Conservation (phyloP, 2,113 vertebrate genomes). For the Coreoperca whiteheadi region DNA sequence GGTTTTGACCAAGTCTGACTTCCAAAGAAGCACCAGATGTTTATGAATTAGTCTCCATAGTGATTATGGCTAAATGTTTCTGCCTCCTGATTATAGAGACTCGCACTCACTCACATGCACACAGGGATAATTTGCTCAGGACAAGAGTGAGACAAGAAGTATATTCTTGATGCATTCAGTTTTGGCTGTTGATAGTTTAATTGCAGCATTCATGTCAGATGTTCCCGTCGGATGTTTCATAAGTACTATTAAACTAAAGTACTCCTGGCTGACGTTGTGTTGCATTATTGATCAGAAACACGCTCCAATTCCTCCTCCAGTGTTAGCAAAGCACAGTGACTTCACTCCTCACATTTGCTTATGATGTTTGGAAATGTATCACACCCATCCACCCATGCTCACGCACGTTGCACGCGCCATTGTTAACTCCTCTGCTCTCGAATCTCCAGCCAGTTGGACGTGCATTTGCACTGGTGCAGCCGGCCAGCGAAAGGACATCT, state of each 20-base stretch:
- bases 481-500: conserved; percentile 73
- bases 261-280: not conserved
- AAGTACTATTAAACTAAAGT: not conserved
- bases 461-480: conserved; percentile 89
- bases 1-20: not conserved
- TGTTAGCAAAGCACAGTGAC: conserved; percentile 1
- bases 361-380: conserved; percentile 15
- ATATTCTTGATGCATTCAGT: not conserved
- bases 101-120: not conserved
- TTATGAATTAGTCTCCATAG: conserved; percentile 47
- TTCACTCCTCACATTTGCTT: conserved; percentile 1
- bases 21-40: conserved; percentile 56
- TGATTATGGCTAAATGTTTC: conserved; percentile 34
- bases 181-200: not conserved
- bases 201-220: not conserved
- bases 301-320: not conserved
- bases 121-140: not conserved
- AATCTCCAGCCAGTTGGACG: conserved; percentile 86
- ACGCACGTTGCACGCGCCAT: not conserved
- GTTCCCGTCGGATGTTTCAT: not conserved
- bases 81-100: conserved; percentile 20
- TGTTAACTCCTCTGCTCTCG: conserved; percentile 26
- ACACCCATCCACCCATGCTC: conserved; percentile 4
- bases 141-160: not conserved
- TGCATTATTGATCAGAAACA: conserved; percentile 25